Evolutionary conservation across 2,888 invertebrate genomes (phyloP).

Genomic region (Antheraea assamensis): DNA sequence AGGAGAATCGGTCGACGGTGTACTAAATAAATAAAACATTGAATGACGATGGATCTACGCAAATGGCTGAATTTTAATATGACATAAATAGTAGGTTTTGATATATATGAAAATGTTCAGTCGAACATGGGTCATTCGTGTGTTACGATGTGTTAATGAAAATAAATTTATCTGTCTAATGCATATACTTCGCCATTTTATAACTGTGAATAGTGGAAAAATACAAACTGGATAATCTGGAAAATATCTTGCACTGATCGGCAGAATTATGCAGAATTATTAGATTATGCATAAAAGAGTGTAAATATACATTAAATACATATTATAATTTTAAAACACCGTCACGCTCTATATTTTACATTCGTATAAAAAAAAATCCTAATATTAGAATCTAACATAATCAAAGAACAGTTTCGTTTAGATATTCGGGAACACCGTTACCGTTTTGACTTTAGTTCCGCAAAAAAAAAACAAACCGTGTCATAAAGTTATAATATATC

Average conservation of each 20-base stretch:
- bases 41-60: conserved; percentile 60
- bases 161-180: not conserved
- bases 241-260: not conserved
- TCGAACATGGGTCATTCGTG: not conserved
- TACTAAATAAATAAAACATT: conserved; percentile 70
- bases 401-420: conserved; percentile 2
- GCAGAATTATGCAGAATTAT: not conserved
- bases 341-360: not conserved
- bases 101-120: not conserved
- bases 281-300: not conserved
- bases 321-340: not conserved
- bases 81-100: conserved; percentile 41
- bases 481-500: not conserved
- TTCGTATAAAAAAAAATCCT: not conserved
- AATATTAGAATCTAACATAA: not conserved
- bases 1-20: conserved; percentile 37
- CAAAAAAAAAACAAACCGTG: not conserved
- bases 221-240: not conserved
- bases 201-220: not conserved
- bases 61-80: conserved; percentile 71
- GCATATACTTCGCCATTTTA: not conserved
- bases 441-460: not conserved
- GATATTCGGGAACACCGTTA: not conserved
- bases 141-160: not conserved
- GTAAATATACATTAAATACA: not conserved